These are phyloP conservation scores for Halcyon malimbica DNA, from an alignment of 2,113 vertebrate genomes.

Conservation along the genomic window DNA sequence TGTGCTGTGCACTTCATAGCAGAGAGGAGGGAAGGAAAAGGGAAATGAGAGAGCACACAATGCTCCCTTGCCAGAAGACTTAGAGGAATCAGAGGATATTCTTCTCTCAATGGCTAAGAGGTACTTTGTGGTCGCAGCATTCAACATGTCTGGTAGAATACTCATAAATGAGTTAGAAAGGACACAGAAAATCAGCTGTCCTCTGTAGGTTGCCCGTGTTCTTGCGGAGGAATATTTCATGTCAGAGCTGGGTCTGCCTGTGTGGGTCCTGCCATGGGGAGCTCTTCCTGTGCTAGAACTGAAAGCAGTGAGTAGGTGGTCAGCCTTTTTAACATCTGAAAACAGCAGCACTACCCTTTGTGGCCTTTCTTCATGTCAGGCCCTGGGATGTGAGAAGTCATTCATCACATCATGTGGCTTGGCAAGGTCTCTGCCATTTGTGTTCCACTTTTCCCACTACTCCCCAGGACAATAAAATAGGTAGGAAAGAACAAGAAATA, in stretches of 20 bases:
- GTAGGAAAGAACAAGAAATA: slow-evolving; percentile 62
- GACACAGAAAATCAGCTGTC: background rate
- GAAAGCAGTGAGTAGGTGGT: background rate
- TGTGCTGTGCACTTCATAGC: fast-evolving
- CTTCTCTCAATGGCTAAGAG: background rate
- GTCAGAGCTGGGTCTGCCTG: background rate
- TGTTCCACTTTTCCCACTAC: slow-evolving; percentile 45
- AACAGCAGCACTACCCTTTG: slow-evolving; percentile 1
- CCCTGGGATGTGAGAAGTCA: slow-evolving; percentile 51
- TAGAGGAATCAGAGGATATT: background rate
- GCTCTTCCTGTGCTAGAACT: background rate
- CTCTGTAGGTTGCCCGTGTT: background rate
- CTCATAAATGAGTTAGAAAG: background rate
- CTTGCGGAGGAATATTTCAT: background rate
- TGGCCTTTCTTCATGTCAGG: slow-evolving; percentile 21
- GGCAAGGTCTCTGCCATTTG: slow-evolving; percentile 2
- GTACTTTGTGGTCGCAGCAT: background rate
- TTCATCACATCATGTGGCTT: slow-evolving; percentile 5
- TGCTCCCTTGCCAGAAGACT: fast-evolving
- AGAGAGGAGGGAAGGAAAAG: background rate
- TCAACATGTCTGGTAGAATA: background rate
- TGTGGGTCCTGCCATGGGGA: background rate
- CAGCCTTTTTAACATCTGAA: background rate
- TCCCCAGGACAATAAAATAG: slow-evolving; percentile 47
- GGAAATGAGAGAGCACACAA: background rate